A percentile compares a stretch with the other conserved stretches of the same genome.
These are phyloP conservation scores for Ectropis grisescens DNA, from an alignment of 1,140 invertebrate genomes.

Conservation along the genomic window DNA sequence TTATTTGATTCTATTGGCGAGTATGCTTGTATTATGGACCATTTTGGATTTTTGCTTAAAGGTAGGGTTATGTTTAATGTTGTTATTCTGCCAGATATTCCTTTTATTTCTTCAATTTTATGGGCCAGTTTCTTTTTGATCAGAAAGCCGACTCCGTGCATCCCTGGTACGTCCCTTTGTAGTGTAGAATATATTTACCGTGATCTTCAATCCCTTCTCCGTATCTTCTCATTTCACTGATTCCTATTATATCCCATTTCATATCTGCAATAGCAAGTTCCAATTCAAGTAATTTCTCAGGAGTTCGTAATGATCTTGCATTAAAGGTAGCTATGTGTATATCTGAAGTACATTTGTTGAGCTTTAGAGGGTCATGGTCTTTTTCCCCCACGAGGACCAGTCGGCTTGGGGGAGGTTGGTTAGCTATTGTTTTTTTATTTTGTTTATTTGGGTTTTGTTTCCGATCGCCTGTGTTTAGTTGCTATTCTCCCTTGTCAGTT, in stretches of 20 bases:
- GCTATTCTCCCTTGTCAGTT: constrained; percentile 7
- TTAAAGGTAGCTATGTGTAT: constrained; percentile 4
- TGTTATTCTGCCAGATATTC: too few relatives aligned
- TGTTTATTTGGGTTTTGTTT: not conserved
- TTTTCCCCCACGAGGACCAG: constrained; percentile 3
- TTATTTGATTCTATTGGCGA: constrained; percentile 18
- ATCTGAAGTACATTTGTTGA: not conserved
- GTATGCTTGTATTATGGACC: constrained; percentile 16
- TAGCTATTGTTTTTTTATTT: not conserved
- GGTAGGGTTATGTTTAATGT: constrained; percentile 16
- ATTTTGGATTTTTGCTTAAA: constrained; percentile 7
- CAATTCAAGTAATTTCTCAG: constrained; percentile 1
- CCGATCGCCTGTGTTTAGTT: constrained; percentile 8
- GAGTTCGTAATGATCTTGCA: not conserved
- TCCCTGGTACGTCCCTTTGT: constrained; percentile 3
- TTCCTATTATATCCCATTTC: too few relatives aligned
- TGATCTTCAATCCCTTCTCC: too few relatives aligned
- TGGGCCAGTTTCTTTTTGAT: constrained; percentile 7
- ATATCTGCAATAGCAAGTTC: too few relatives aligned
- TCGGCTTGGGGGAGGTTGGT: not conserved
- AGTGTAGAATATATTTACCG: too few relatives aligned
- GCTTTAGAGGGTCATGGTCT: constrained; percentile 14
- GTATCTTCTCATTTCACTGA: too few relatives aligned
- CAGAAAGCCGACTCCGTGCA: constrained; percentile 7
- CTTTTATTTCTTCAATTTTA: too few relatives aligned